Evolutionary conservation across 2,113 vertebrate genomes (phyloP).

Genomic region (Vicugna pacos): DNA sequence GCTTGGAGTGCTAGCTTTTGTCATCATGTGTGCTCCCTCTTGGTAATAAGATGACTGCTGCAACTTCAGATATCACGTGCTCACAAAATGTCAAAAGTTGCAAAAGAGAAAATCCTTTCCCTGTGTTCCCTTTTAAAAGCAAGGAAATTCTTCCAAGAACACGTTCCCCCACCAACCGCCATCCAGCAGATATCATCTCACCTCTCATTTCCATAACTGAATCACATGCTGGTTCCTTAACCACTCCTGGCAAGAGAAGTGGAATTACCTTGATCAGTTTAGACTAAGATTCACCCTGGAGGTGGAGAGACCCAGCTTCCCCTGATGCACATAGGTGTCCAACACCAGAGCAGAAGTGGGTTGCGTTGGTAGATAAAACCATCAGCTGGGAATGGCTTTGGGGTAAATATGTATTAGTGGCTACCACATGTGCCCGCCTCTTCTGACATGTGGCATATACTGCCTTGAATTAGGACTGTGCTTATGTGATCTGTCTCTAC

Average conservation of each 20-base stretch:
- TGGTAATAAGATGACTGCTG: neutral
- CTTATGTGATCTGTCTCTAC: neutral
- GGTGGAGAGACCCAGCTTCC: neutral
- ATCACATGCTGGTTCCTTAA: neutral
- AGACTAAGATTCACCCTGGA: neutral
- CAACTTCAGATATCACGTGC: neutral
- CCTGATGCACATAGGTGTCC: too few relatives aligned
- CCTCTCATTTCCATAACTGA: conserved; percentile 32
- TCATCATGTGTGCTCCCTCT: neutral
- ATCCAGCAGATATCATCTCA: conserved; percentile 55
- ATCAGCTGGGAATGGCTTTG: neutral
- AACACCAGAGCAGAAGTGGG: neutral
- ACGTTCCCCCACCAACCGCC: neutral
- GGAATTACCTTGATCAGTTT: neutral
- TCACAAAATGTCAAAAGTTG: neutral
- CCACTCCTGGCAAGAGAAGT: neutral
- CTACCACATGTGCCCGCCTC: neutral
- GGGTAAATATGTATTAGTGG: neutral
- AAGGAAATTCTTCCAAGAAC: neutral
- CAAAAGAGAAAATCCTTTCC: neutral
- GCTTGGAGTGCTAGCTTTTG: neutral
- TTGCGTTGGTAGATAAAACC: neutral
- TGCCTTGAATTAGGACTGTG: neutral
- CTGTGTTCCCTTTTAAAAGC: neutral
- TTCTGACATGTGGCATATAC: neutral